Evolutionary conservation across 2,113 vertebrate genomes (phyloP).

Genomic region (Copsychus sechellarum): DNA sequence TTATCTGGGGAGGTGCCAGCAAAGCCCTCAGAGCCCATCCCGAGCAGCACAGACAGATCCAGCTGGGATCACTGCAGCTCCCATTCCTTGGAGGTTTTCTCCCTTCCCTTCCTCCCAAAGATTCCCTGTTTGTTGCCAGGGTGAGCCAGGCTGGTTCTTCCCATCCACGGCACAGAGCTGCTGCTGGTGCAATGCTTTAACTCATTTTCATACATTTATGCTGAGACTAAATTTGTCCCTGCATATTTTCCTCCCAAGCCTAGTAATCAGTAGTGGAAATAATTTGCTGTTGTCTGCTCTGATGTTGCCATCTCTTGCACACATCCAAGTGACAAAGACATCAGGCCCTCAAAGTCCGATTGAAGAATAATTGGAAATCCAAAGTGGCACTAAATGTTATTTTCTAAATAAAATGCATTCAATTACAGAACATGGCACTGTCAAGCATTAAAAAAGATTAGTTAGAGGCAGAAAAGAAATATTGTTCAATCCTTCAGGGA

Average conservation of each 20-base stretch:
- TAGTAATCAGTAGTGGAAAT: slow-evolving; percentile 50
- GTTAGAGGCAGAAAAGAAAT: not conserved
- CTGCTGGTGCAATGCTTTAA: not conserved
- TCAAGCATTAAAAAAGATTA: slow-evolving; percentile 56
- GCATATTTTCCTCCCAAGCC: slow-evolving; percentile 13
- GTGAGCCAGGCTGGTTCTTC: not conserved
- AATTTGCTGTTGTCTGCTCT: slow-evolving; percentile 62
- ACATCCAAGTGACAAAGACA: slow-evolving; percentile 67
- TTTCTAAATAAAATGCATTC: slow-evolving; percentile 75
- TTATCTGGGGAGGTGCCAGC: not conserved
- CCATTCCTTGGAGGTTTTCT: not conserved
- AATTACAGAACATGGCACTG: slow-evolving; percentile 40
- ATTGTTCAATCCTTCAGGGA: slow-evolving; percentile 13
- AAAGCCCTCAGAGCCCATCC: not conserved
- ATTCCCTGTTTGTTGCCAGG: not conserved
- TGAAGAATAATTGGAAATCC: slow-evolving; percentile 78
- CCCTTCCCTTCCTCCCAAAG: not conserved
- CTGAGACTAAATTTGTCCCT: slow-evolving; percentile 17
- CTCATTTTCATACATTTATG: not conserved
- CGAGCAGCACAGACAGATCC: not conserved
- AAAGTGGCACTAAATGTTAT: slow-evolving; percentile 71
- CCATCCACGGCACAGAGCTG: not conserved
- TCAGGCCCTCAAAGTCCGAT: slow-evolving; percentile 57
- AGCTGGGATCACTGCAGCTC: not conserved
- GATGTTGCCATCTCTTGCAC: slow-evolving; percentile 62